A percentile compares a stretch with the other conserved stretches of the same genome.
These are phyloP conservation scores for Phaenicophaeus curvirostris DNA, from an alignment of 2,797 vertebrate genomes.

Conservation along the genomic window DNA sequence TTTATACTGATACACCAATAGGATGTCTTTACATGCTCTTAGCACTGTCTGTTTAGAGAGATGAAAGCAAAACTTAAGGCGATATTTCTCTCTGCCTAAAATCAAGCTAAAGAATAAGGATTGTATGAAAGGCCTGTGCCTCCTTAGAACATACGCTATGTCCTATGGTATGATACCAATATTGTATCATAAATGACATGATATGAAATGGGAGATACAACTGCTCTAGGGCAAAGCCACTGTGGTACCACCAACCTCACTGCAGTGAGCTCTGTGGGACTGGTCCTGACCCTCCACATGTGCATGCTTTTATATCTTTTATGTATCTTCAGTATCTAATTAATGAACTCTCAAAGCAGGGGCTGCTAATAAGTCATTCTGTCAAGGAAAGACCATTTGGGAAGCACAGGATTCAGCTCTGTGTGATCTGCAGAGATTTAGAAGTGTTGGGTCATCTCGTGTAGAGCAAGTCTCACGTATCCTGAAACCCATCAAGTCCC, in stretches of 20 bases:
- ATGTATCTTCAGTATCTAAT: background rate
- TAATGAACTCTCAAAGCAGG: background rate
- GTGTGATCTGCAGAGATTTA: background rate
- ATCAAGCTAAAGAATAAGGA: background rate
- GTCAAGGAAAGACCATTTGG: background rate
- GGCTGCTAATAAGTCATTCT: background rate
- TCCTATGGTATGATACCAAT: background rate
- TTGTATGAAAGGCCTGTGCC: background rate
- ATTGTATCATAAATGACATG: background rate
- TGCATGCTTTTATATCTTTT: background rate
- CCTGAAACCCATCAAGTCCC: background rate
- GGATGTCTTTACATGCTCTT: background rate
- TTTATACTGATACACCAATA: background rate
- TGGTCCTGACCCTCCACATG: background rate
- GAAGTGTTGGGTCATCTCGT: background rate
- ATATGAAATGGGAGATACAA: background rate
- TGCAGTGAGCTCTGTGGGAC: background rate
- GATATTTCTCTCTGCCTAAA: background rate
- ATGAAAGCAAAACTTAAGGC: background rate
- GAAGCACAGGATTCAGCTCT: background rate
- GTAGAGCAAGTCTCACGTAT: no score
- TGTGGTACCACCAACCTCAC: background rate
- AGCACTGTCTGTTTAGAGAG: background rate
- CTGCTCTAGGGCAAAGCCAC: background rate
- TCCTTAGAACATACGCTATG: background rate